Percentiles rank a stretch among this genome's conserved stretches.
Conservation (phyloP, 2,797 vertebrate species). For the Sphenodon punctatus region DNA sequence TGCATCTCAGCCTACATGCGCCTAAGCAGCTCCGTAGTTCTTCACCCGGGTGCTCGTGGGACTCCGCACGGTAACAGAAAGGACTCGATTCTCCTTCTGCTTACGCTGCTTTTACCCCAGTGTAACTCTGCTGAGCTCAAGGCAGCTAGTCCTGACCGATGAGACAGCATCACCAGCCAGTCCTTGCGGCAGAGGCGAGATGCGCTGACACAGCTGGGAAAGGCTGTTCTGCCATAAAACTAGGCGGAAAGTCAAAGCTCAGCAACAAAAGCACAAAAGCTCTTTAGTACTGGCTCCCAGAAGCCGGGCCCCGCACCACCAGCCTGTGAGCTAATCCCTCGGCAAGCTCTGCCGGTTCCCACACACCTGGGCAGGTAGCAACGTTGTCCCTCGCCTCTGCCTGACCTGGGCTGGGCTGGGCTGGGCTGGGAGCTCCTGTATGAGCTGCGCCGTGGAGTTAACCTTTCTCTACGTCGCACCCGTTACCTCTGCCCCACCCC, state of each 20-base stretch:
- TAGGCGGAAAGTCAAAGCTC: conserved; percentile 68
- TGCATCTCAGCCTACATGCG: no score
- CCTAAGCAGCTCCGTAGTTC: no score
- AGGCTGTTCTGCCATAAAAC: conserved; percentile 60
- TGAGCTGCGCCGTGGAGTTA: no score
- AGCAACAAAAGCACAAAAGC: conserved; percentile 78
- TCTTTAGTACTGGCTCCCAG: conserved; percentile 56
- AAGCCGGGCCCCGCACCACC: conserved; percentile 38
- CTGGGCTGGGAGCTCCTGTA: no score
- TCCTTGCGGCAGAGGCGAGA: neutral
- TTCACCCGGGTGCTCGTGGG: no score
- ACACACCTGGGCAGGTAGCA: conserved; percentile 19
- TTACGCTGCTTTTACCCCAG: neutral
- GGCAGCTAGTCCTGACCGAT: conserved; percentile 32
- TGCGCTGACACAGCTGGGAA: conserved; percentile 69
- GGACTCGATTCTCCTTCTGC: neutral
- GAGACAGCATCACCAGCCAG: no score
- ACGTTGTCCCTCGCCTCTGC: neutral
- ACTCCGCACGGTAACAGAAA: no score
- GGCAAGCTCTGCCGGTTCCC: conserved; percentile 47
- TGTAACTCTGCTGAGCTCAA: neutral
- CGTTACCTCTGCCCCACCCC: no score
- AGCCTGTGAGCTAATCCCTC: conserved; percentile 34
- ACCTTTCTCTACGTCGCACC: no score
- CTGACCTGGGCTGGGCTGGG: neutral